Evolutionary conservation across 1,140 invertebrate genomes (phyloP).

Genomic region (Planococcus citri): DNA sequence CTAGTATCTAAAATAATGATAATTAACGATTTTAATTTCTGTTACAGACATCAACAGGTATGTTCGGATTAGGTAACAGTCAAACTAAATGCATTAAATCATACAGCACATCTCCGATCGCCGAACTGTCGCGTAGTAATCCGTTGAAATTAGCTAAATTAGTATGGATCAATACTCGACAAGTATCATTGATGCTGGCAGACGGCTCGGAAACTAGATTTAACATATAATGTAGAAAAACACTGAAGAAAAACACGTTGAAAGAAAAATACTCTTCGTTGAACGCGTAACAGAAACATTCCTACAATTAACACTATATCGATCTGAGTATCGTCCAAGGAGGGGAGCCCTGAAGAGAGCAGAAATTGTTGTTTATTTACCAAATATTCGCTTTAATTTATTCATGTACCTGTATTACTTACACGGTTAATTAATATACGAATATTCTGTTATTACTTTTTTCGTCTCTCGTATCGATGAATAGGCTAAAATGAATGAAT

Average conservation of each 20-base stretch:
- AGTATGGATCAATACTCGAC: conserved; percentile 82
- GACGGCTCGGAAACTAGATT: conserved; percentile 84
- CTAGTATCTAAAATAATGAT: no score
- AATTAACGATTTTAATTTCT: not conserved
- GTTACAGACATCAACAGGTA: conserved; percentile 52
- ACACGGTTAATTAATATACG: no score
- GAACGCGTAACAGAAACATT: no score
- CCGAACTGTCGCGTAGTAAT: conserved; percentile 72
- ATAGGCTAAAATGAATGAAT: no score
- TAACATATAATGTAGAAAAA: conserved; percentile 50
- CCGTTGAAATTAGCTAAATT: conserved; percentile 74
- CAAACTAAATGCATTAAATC: conserved; percentile 87
- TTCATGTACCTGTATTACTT: not conserved
- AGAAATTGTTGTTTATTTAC: not conserved
- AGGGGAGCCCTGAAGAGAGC: no score
- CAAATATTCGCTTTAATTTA: conserved; percentile 3
- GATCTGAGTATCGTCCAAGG: no score
- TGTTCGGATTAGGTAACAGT: conserved; percentile 82
- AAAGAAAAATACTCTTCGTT: not conserved
- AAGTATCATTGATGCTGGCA: conserved; percentile 82
- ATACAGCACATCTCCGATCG: conserved; percentile 80
- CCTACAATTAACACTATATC: no score
- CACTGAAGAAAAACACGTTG: no score
- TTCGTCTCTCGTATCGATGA: no score
- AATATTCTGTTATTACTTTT: no score